phyloP scores from a whole-genome alignment of 64 coral and sea anemone species.

The Montipora capricornis region DNA sequence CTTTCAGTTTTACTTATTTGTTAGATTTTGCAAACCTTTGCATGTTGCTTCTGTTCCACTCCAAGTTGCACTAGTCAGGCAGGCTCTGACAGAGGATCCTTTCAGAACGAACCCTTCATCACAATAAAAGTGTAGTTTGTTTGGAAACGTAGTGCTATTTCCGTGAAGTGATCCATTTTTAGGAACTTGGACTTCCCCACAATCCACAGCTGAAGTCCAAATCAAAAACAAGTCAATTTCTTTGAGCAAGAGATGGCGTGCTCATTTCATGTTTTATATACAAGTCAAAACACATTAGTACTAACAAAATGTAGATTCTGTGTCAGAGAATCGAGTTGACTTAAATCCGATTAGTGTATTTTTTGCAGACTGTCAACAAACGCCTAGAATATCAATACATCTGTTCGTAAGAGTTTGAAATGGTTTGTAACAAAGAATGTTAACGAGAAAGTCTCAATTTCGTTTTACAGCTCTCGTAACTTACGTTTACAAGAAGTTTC shows the following conservation, averaged over 20 bases:
- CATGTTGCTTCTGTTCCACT: conserved; percentile 51
- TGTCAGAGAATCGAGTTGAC: too few species aligned
- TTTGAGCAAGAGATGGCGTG: too few species aligned
- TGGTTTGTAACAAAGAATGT: too few species aligned
- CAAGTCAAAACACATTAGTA: too few species aligned
- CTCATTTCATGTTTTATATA: too few species aligned
- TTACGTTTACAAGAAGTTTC: not conserved
- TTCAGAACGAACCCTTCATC: conserved; percentile 72
- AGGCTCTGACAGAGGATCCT: conserved; percentile 45
- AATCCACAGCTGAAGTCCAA: conserved; percentile 50
- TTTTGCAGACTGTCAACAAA: not conserved
- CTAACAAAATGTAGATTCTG: too few species aligned
- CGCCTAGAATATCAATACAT: not conserved
- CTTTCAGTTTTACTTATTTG: too few species aligned
- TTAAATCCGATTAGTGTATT: too few species aligned
- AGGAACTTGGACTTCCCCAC: conserved; percentile 40
- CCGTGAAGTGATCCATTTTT: conserved; percentile 36
- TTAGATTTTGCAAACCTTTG: not conserved
- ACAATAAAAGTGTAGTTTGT: conserved; percentile 60
- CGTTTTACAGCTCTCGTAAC: too few species aligned
- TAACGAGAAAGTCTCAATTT: too few species aligned
- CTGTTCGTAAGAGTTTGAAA: not conserved
- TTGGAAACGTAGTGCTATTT: conserved; percentile 55
- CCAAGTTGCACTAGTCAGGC: conserved; percentile 58
- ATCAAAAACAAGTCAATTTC: too few species aligned